Conservation (phyloP, 1,140 invertebrate species). For the Drosophila equinoxialis region DNA sequence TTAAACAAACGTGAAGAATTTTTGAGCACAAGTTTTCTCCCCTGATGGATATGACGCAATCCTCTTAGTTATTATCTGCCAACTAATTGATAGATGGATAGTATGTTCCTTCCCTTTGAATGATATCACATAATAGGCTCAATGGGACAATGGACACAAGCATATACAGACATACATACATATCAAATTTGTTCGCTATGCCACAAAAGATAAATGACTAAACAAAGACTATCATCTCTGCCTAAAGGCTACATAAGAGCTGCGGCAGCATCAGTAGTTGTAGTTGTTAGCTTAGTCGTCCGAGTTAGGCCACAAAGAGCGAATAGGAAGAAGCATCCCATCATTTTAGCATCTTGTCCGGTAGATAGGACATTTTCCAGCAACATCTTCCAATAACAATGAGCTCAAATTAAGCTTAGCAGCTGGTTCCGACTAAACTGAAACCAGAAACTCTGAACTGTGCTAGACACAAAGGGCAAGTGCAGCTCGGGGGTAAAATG, state of each 20-base stretch:
- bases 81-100: slow-evolving; percentile 13
- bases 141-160: not conserved
- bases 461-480: not conserved
- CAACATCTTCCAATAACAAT: slow-evolving; percentile 36
- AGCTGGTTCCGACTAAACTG: not conserved
- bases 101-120: not conserved
- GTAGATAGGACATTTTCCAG: too few relatives aligned
- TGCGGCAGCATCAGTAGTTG: not conserved
- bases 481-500: not conserved
- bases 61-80: slow-evolving; percentile 29
- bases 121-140: not conserved
- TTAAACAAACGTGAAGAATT: slow-evolving; percentile 20
- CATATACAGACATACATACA: not conserved
- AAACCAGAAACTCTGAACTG: not conserved
- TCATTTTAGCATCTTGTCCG: too few relatives aligned
- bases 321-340: too few relatives aligned
- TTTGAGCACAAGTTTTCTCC: slow-evolving; percentile 1
- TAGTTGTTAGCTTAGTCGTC: too few relatives aligned
- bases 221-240: not conserved
- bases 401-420: slow-evolving; percentile 26
- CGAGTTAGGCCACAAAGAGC: too few relatives aligned
- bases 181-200: not conserved
- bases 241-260: slow-evolving; percentile 5
- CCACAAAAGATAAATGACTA: not conserved
- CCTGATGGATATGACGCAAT: slow-evolving; percentile 2